Evolutionary conservation across 2,888 invertebrate species (phyloP), one percentile per base, ranked within the genome.

Genomic region (Lathronympha strigana): DNA sequence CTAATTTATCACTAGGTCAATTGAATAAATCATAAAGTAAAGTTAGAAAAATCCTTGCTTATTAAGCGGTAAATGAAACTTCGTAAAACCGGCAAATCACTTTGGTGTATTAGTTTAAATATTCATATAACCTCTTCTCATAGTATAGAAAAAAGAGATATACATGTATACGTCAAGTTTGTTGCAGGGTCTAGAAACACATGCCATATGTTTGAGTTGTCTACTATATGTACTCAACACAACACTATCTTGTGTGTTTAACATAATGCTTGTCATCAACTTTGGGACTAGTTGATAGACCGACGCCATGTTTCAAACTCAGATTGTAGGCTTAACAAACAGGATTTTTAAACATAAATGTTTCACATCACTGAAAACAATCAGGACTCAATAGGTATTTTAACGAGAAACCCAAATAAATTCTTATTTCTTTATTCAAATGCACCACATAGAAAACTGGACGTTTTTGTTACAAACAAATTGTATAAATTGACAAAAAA

Each of bases 381-480:
- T n/a, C 19, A 45, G 58, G 58, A 38, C 8, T 45, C 38, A 11
- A 11, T 38, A 60, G 66, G 66, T 47, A 64, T 40, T 66, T 54
- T 31, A 61, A 66, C 66, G 60, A 61, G 36, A 68, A 69, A 66
- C 54, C 57, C 67, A 69, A 68, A 67, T 60, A 67, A 51, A 67
- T 45, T 64, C 54, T 69, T 50, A 63, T 51, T 68, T 67, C 61
- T 60, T 64, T 66, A 43, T 60, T 68, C 53, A 61, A 68, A 63
- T 68, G 58, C 66, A 68, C 68, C 63, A 68, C 63, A 71, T 69
- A 67, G 50, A 69, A 67, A 71, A 72, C 69, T 75, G 73, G 74
- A 74, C 74, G 75, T 66, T 68, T 69, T 69, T 69, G 68, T 73
- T 74, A 73, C 72, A 72, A 72, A 72, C 61, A 67, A 72, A 67